These are phyloP conservation scores for Boulengeromyrus knoepffleri DNA, from an alignment of 2,113 vertebrate species.

Conservation along the genomic window DNA sequence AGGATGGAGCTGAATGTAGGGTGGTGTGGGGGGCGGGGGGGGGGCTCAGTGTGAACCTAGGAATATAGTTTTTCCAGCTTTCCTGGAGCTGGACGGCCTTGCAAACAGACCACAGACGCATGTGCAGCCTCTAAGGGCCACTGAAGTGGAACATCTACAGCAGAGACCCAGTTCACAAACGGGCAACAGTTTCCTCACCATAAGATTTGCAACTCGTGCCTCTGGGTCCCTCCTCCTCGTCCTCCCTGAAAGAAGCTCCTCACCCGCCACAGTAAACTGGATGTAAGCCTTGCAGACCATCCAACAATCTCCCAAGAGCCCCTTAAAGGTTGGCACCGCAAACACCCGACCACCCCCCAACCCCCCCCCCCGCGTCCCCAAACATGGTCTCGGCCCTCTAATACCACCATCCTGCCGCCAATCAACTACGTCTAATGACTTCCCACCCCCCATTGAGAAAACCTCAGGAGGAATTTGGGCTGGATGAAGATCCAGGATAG, in stretches of 20 bases:
- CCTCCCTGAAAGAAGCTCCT: not conserved
- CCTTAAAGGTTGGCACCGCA: not conserved
- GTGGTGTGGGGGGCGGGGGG: not conserved
- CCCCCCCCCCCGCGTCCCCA: not conserved
- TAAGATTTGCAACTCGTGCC: not conserved
- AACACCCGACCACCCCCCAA: not conserved
- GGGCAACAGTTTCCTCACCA: not conserved
- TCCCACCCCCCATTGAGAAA: not conserved
- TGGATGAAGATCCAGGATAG: slow-evolving; percentile 29
- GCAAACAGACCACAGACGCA: not conserved
- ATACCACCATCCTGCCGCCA: not conserved
- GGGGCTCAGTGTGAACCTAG: not conserved
- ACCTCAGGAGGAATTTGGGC: slow-evolving; percentile 23
- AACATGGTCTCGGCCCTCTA: not conserved
- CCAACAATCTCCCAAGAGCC: not conserved
- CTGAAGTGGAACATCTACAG: not conserved
- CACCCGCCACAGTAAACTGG: not conserved
- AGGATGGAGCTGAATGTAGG: not conserved
- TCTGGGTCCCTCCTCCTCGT: not conserved
- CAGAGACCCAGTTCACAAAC: not conserved
- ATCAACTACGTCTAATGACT: not conserved
- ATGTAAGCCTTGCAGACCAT: not conserved
- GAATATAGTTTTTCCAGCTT: not conserved
- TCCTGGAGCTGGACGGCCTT: not conserved
- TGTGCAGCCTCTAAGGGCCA: not conserved